Conservation (phyloP, 2,888 invertebrate species). For the Ptychoptera albimana region DNA sequence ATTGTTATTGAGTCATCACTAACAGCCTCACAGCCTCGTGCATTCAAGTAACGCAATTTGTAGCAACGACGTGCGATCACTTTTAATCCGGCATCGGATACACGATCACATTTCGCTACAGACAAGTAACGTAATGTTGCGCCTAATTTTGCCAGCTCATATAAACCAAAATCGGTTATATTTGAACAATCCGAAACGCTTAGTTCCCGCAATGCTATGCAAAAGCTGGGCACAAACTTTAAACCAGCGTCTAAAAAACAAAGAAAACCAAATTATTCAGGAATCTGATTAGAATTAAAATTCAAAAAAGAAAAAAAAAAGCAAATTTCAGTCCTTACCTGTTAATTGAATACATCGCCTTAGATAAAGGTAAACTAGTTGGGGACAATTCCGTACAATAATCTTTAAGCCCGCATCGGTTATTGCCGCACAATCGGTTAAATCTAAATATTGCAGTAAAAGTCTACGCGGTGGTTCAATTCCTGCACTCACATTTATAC, state of each 20-base stretch:
- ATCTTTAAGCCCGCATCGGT: constrained; percentile 73
- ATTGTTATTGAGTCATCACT: constrained; percentile 86
- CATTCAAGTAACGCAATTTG: constrained; percentile 77
- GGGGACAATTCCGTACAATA: constrained; percentile 74
- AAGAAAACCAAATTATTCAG: neutral
- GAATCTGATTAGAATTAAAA: neutral
- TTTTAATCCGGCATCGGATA: constrained; percentile 78
- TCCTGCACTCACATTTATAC: constrained; percentile 53
- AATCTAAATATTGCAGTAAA: constrained; percentile 71
- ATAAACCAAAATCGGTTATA: constrained; percentile 79
- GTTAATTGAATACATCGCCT: constrained; percentile 78
- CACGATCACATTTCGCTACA: constrained; percentile 85
- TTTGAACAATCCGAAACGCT: constrained; percentile 82
- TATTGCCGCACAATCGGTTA: constrained; percentile 75
- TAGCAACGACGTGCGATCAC: constrained; percentile 77
- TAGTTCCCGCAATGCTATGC: constrained; percentile 65
- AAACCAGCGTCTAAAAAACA: constrained; percentile 63
- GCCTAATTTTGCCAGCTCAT: constrained; percentile 76
- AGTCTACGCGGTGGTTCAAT: constrained; percentile 40
- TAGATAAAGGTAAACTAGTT: constrained; percentile 72
- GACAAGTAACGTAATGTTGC: constrained; percentile 82
- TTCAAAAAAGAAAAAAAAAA: neutral
- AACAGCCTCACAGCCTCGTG: constrained; percentile 82
- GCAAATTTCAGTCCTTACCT: constrained; percentile 32
- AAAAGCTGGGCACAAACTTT: constrained; percentile 83